Evolutionary conservation across 2,113 vertebrate species (phyloP), one percentile per base, ranked within the genome.

Genomic region (Probosciger aterrimus): DNA sequence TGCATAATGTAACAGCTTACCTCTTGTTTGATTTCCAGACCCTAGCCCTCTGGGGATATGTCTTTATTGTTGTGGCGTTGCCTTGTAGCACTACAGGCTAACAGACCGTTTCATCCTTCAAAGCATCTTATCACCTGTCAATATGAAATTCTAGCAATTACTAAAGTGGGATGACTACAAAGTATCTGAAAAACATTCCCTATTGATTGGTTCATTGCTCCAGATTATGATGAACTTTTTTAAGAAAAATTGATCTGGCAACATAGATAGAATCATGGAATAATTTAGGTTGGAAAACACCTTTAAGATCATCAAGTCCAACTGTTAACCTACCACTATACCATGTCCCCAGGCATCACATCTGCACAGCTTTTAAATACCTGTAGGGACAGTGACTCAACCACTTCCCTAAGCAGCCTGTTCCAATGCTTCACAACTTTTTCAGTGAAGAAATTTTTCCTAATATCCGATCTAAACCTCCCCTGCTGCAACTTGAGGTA

Each of bases 81-180:
- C 87, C 97, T 97, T 97, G 92, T 97, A 98, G 95, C 95, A 95
- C 92, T 97, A 96, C 94, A 97, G 97, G 95, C 96, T 98, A 98
- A 98, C 94, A 97, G 97, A 98, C 98, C 98, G 97, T 98, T 98
- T 97, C 92, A 92, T 96, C 71, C 96, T 98, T 98, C 97, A 98
- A 97, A 98, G 97, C 95, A 97, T 97, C 95, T 96, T 97, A 97
- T 97, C 94, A 95, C 95, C 92, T 97, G 96, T 97, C 96, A 0
- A 97, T 98, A 98, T 76, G 90, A 98, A 98, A 98, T 98, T 97
- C 95, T 91, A 97, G 96, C 97, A 98, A 97, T 97, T 98, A 97
- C 94, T 97, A 82, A 97, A 97, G 94, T 95, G 93, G 81, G 69
- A 94, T 94, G 96, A 82, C 93, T 97, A 95, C 92, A 97, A 98